A percentile compares a stretch with the other conserved stretches of the same genome.
Conservation (phyloP, 2,113 vertebrate genomes). For the Galemys pyrenaicus region DNA sequence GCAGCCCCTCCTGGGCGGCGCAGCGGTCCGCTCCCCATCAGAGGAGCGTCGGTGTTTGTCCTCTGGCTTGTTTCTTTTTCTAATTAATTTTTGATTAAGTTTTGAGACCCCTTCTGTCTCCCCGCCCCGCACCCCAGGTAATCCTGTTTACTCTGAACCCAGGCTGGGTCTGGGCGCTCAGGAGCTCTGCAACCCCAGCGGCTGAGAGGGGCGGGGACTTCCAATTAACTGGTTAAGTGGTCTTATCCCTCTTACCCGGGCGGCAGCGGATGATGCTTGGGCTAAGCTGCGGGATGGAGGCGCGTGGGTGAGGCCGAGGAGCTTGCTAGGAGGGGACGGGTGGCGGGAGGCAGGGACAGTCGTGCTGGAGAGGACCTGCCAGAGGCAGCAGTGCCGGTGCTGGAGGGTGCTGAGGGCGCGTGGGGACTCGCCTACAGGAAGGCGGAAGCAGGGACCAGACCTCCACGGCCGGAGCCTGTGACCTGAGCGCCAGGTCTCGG, state of each 20-base stretch:
- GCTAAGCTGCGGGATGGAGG: not conserved
- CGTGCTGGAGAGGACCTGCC: no score
- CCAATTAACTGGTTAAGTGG: not conserved
- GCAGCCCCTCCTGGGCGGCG: no score
- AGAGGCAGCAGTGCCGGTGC: no score
- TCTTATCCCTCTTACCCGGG: not conserved
- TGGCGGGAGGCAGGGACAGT: not conserved
- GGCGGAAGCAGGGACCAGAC: no score
- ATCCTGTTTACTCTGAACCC: conserved; percentile 45
- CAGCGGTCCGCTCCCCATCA: no score
- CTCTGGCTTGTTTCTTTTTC: conserved; percentile 84
- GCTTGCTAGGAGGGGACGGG: not conserved
- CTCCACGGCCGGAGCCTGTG: no score
- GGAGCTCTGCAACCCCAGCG: not conserved
- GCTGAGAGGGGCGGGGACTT: not conserved
- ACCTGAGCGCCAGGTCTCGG: no score
- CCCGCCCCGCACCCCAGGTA: conserved; percentile 63
- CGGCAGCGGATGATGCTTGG: not conserved
- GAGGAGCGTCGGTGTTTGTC: conserved; percentile 84
- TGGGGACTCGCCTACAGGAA: no score
- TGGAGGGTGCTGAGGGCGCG: no score
- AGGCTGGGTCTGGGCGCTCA: not conserved
- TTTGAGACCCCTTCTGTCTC: conserved; percentile 85
- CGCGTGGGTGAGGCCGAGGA: rapidly evolving
- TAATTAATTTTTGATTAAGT: conserved; percentile 86